These are phyloP conservation scores for Anguilla obscura DNA, from an alignment of 2,797 vertebrate species.

Conservation along the genomic window DNA sequence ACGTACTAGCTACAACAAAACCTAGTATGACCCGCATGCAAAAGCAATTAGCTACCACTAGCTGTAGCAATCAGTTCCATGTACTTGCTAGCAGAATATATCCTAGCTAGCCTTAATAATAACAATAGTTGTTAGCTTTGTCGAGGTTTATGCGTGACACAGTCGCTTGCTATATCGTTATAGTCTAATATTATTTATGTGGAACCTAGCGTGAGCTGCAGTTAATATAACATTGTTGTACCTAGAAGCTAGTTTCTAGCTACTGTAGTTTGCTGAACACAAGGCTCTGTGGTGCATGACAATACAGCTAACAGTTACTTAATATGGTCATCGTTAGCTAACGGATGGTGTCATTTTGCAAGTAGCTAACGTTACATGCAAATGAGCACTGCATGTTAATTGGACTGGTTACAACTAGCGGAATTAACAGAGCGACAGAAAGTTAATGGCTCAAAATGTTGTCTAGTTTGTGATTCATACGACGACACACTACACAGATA, in stretches of 20 bases:
- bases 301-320: not conserved
- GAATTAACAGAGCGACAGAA: not conserved
- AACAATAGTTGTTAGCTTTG: not conserved
- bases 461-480: not conserved
- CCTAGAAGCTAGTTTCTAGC: no score
- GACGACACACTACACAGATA: no score
- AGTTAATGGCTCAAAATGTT: not conserved
- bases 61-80: not conserved
- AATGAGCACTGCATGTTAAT: not conserved
- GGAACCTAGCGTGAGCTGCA: not conserved
- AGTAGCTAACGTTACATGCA: not conserved
- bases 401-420: not conserved
- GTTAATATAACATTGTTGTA: not conserved
- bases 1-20: not conserved
- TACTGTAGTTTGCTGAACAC: not conserved
- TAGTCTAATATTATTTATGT: not conserved
- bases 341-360: not conserved
- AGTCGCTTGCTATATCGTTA: no score
- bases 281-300: not conserved
- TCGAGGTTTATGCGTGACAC: constrained; percentile 18
- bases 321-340: not conserved
- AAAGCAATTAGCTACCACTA: not conserved
- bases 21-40: not conserved
- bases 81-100: not conserved
- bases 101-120: not conserved